Evolutionary conservation across 2,113 vertebrate species (phyloP).

Genomic region (Apteryx mantelli): DNA sequence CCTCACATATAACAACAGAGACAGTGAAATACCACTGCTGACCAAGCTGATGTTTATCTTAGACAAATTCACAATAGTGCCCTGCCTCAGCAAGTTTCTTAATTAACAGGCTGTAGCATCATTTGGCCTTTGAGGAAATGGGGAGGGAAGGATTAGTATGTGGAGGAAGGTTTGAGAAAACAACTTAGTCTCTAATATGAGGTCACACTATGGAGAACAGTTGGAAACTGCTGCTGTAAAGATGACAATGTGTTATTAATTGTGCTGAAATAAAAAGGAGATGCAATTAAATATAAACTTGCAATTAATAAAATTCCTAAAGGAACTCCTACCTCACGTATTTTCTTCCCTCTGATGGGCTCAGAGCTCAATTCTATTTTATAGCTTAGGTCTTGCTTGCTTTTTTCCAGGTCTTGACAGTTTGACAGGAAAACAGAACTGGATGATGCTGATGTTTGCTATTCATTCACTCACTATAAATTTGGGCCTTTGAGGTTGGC

Average conservation of each 20-base stretch:
- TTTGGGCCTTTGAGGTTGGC: not conserved
- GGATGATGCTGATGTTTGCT: not conserved
- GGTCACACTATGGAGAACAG: not conserved
- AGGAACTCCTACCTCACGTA: not conserved
- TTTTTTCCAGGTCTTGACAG: not conserved
- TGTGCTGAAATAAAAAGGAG: not conserved
- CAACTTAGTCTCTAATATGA: not conserved
- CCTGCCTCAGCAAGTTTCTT: constrained; percentile 3
- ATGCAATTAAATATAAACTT: not conserved
- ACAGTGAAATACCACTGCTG: not conserved
- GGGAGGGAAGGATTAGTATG: not conserved
- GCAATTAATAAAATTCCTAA: not conserved
- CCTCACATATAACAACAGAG: not conserved
- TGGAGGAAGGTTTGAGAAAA: not conserved
- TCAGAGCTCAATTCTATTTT: not conserved
- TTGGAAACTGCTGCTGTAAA: not conserved
- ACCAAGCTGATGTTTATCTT: not conserved
- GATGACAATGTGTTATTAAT: not conserved
- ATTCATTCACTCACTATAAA: not conserved
- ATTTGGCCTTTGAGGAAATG: not conserved
- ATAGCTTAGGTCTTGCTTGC: not conserved
- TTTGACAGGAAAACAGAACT: not conserved
- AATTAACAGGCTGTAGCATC: not conserved
- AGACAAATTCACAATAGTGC: not conserved
- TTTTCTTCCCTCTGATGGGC: not conserved